Evolutionary conservation across 2,888 invertebrate species (phyloP), one percentile per base, ranked within the genome.

Genomic region (Plebejus melissa): DNA sequence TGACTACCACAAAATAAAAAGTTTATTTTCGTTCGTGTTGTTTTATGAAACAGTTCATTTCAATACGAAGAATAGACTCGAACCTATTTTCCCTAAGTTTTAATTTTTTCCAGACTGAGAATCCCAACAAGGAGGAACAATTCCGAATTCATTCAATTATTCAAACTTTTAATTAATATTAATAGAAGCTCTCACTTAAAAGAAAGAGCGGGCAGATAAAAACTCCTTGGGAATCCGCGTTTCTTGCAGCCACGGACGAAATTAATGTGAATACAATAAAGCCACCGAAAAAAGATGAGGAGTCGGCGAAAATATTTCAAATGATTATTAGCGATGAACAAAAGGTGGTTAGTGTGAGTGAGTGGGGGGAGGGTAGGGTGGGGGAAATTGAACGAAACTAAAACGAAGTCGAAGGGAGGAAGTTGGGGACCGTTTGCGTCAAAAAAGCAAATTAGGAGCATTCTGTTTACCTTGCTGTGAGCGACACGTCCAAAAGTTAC

Each of bases 91-190:
- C 82, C 85, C 82, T 83, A 87, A 89, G 84, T 90, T 91, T 91
- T 90, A 90, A 92, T 92, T 91, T 91, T 90, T 88, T 86, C 87
- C 85, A 82, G 88, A 87, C 88, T 89, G 87, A 83, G 87, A 87
- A 86, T 84, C 86, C 86, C 86, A 86, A 90, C 89, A 90, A 89
- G 90, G 87, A 82, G 81, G 88, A 88, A 92, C 90, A 90, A 91
- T 91, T 88, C 89, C 83, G 84, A 89, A 90, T 89, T 87, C 88
- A 90, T 92, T 91, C 90, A 92, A 90, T 93, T 91, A 92, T 92
- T 91, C 90, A 91, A 93, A 93, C 89, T 93, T 93, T 93, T 93
- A 93, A 93, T 93, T 93, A 93, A 93, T 93, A 93, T 93, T 92
- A 93, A 92, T 93, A 93, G 91, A 86, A 88, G 87, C 88, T 88